A percentile compares a stretch with the other conserved stretches of the same genome.
These are phyloP conservation scores for Pyrocephalus nanus DNA, from an alignment of 2,797 vertebrate species.

Conservation along the genomic window DNA sequence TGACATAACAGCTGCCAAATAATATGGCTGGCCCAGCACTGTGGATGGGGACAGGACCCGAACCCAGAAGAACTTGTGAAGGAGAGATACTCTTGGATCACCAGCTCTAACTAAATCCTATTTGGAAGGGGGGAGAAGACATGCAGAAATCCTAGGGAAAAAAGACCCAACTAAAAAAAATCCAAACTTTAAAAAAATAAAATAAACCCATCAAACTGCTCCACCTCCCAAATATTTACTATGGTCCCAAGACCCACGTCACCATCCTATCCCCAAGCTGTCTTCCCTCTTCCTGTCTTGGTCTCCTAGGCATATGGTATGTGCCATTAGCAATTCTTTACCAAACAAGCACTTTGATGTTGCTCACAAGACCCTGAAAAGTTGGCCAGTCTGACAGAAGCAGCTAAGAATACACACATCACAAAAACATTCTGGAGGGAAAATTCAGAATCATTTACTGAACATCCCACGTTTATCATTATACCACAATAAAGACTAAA, in stretches of 20 bases:
- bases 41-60: background rate
- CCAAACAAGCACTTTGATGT: background rate
- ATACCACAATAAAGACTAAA: background rate
- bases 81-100: background rate
- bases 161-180: background rate
- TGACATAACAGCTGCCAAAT: background rate
- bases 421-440: background rate
- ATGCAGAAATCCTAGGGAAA: background rate
- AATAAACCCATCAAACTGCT: rapidly evolving
- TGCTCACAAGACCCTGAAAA: background rate
- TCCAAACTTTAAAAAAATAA: background rate
- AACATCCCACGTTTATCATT: background rate
- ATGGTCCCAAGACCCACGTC: background rate
- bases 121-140: rapidly evolving
- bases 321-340: background rate
- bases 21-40: background rate
- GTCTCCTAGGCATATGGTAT: background rate
- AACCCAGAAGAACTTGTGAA: background rate
- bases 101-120: background rate
- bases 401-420: background rate
- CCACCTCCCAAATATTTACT: background rate
- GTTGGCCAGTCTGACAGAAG: background rate
- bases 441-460: background rate
- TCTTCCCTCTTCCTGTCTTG: background rate
- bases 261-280: background rate